Base-by-base conservation (phyloP, 2,797 vertebrate genomes). In the Mormyrus hasselquistii region DNA sequence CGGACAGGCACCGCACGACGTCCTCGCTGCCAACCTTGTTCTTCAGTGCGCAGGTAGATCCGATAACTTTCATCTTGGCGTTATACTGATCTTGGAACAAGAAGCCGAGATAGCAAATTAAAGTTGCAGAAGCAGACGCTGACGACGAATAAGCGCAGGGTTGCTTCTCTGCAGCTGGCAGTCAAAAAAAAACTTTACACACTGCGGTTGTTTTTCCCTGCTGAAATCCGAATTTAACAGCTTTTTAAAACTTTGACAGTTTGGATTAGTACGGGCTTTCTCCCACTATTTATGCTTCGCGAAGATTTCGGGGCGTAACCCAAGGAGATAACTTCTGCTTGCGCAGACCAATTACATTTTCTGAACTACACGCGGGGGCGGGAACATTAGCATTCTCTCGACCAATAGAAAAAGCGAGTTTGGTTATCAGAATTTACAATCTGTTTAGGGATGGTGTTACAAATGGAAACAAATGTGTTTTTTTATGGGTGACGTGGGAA, bases 401-500 rank as follows among this genome's bases (percentile, higher is more conserved):
- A 89, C 96, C 95, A 96, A 96, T 96, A 83, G 14, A 19, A 0
- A n/a, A 0, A 89, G 62, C 89, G 76, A 90, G 91, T 49, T 91
- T 94, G 94, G 92, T 95, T 96, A 96, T 97, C 96, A 91, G 91
- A 92, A 93, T 95, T 95, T 96, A 95, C 95, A 95, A 95, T 96
- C 95, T 95, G 94, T 95, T 95, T 95, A 94, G 95, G 94, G 94
- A 94, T 94, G 95, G 95, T 94, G 95, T 96, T 96, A 95, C 95
- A 96, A 96, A 96, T 96, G 95, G 96, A 96, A 96, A 96, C 96
- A 96, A 96, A 96, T 96, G 96, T 96, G 95, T 94, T 94, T 96
- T 82, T 96, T 96, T 96, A 95, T 94, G 94, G 93, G 93, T 95
- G 93, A 96, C 95, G 96, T 96, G 96, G 95, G 96, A 96, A 96